These are phyloP conservation scores for Loriculus beryllinus DNA, from an alignment of 2,797 vertebrate genomes.

Conservation along the genomic window DNA sequence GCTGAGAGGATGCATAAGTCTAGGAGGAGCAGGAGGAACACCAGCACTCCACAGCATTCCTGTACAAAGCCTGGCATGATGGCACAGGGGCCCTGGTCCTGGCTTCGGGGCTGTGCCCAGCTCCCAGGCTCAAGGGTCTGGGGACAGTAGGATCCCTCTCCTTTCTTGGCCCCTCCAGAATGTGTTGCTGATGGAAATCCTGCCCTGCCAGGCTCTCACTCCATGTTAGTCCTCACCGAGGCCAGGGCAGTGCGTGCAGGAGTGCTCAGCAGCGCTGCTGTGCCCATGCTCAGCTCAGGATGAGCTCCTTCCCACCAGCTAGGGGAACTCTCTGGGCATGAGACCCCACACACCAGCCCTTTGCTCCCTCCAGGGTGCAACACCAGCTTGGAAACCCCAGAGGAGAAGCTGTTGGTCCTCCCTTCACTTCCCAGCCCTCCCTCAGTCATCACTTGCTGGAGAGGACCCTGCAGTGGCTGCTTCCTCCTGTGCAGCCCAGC, in stretches of 20 bases:
- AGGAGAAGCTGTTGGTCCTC: background rate
- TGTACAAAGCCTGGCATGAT: background rate
- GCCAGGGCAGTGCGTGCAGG: rapidly evolving
- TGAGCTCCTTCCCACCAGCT: background rate
- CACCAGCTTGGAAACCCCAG: background rate
- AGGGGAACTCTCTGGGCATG: background rate
- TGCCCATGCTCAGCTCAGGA: background rate
- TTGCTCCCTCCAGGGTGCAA: too few relatives aligned
- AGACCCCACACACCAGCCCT: background rate
- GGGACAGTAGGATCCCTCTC: rapidly evolving
- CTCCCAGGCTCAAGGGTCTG: rapidly evolving
- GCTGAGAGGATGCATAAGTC: background rate
- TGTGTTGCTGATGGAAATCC: background rate
- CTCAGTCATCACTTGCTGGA: rapidly evolving
- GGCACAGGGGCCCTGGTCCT: background rate
- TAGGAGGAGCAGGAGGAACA: rapidly evolving
- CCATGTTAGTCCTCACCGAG: rapidly evolving
- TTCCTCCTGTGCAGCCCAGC: background rate
- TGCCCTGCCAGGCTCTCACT: background rate
- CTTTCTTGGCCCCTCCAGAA: background rate
- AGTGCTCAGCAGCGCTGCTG: rapidly evolving
- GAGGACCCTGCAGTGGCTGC: background rate
- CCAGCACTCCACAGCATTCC: background rate
- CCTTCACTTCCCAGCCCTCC: background rate
- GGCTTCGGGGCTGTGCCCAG: background rate